These are phyloP conservation scores for Caenorhabditis brenneri DNA, from an alignment of 1,140 invertebrate genomes.

Conservation along the genomic window DNA sequence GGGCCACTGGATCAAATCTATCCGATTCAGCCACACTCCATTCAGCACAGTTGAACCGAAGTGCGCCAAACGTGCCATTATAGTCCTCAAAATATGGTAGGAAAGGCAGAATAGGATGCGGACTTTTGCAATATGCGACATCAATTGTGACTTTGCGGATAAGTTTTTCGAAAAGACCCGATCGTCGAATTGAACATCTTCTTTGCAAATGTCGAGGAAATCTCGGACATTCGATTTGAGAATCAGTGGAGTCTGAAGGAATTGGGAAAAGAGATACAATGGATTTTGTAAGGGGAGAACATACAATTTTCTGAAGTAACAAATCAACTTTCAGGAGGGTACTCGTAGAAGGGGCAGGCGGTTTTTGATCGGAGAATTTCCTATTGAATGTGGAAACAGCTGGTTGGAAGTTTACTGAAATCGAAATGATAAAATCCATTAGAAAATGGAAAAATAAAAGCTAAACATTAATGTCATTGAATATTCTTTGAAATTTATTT, in stretches of 20 bases:
- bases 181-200: constrained; percentile 51
- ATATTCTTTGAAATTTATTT: no score
- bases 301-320: constrained; percentile 24
- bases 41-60: no score
- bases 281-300: not conserved
- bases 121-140: constrained; percentile 53
- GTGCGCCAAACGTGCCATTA: no score
- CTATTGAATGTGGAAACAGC: not conserved
- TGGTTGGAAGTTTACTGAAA: not conserved
- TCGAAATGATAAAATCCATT: not conserved
- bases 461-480: no score
- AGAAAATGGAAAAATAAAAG: no score
- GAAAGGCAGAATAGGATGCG: no score
- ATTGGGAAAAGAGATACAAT: not conserved
- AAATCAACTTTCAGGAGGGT: constrained; percentile 11
- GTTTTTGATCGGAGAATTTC: not conserved
- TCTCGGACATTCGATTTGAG: constrained; percentile 49
- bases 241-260: constrained; percentile 45
- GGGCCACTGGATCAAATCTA: no score
- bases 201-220: constrained; percentile 49
- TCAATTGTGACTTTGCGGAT: not conserved
- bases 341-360: not conserved
- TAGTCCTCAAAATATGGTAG: no score
- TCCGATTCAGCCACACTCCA: no score
- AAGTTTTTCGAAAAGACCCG: constrained; percentile 53